Evolutionary conservation across 2,888 invertebrate genomes (phyloP), one percentile per base, ranked within the genome.

Genomic region (Calliopum simillimum): DNA sequence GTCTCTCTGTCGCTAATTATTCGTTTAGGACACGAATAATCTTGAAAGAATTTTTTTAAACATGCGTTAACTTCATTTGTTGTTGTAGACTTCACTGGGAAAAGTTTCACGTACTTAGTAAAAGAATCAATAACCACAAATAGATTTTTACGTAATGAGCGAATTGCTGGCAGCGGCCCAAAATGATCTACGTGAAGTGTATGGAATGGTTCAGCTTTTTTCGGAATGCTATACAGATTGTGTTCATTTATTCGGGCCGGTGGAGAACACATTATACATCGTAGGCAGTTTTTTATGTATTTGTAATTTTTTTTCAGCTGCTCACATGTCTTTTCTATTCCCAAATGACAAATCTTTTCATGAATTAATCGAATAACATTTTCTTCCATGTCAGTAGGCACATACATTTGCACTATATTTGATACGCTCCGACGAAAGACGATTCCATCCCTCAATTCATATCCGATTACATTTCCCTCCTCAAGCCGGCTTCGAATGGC

Each of bases 1-100:
- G 68, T 53, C 16, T 62, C 62, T 55, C 61, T 51, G 33, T 71
- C 71, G 5, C 68, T 58, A 33, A 73, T 64, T 55, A 71, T 33
- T 25, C 69, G 55, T 12, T 3, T 14, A 23, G 72, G 74, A 1
- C 5, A n/a, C 74, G 59, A 51, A 21, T 73, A 67, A 63, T 72
- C 70, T 25, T 66, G 43, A 56, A 72, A 73, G 49, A 73, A 75
- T 16, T 73, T 72, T 61, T 67, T 63, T 16, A 74, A 59, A 12
- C 70, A 68, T 51, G 47, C 59, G 5, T n/a, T 55, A 21, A 59
- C 51, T 49, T 65, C 69, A 16, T 64, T 47, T 44, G 69, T 69
- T 23, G 51, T 65, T 4, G 69, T 64, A 14, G 69, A 58, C 11
- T 58, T 69, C 1, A 47, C 56, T 58, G 64, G 47, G n/a, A 64